phyloP scores from a whole-genome alignment of 2,113 vertebrate genomes.

The Brachypodius melanocephalos region DNA sequence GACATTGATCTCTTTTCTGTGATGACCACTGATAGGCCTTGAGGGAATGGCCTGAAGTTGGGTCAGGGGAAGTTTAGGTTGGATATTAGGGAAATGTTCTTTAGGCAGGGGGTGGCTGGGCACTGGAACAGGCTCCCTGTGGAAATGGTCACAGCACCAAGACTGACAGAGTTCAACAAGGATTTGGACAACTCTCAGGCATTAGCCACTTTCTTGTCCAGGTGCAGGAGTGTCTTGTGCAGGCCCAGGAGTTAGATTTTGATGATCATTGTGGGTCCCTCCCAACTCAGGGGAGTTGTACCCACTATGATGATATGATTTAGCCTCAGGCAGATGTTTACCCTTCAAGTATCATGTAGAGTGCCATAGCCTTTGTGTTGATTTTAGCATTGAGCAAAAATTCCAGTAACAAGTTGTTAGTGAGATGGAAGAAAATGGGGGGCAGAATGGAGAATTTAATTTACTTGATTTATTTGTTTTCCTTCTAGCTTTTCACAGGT shows the following conservation, averaged over 20 bases:
- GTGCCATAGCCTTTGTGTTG: not conserved
- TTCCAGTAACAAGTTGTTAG: not conserved
- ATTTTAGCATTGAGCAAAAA: not conserved
- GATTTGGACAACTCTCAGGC: not conserved
- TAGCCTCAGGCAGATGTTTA: not conserved
- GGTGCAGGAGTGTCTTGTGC: not conserved
- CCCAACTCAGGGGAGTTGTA: not conserved
- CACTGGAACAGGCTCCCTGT: not conserved
- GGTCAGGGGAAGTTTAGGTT: not conserved
- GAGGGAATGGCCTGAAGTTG: not conserved
- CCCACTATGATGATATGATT: not conserved
- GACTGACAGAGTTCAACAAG: not conserved
- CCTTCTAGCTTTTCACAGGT: conserved; percentile 3
- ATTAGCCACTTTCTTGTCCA: too few species aligned
- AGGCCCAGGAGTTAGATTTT: not conserved
- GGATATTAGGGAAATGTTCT: not conserved
- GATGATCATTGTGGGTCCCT: not conserved
- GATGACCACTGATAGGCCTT: not conserved
- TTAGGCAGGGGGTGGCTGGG: not conserved
- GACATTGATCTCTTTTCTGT: not conserved
- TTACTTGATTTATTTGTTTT: conserved; percentile 7
- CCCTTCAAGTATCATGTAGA: not conserved
- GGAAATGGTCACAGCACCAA: not conserved
- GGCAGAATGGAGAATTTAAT: not conserved
- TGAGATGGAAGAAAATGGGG: not conserved